Evolutionary conservation across 2,113 vertebrate species (phyloP).

Genomic region (Emydocephalus ijimae): DNA sequence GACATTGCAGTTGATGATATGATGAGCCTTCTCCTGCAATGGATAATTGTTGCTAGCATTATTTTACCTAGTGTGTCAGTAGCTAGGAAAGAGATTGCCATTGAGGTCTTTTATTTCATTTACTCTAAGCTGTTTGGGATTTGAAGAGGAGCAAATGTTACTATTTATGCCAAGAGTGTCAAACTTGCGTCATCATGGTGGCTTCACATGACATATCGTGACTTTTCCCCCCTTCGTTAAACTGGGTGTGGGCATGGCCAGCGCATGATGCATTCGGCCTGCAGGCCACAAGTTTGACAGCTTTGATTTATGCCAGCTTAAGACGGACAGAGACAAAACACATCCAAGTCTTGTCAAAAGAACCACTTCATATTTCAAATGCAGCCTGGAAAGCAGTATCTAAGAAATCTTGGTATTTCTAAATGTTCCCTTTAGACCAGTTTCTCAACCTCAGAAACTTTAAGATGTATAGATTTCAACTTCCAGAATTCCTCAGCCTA

Average conservation of each 20-base stretch:
- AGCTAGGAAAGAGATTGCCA: background rate
- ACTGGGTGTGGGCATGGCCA: no score
- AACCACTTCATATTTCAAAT: background rate
- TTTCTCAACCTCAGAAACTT: background rate
- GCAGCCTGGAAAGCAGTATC: background rate
- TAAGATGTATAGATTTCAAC: background rate
- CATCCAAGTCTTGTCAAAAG: background rate
- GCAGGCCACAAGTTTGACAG: no score
- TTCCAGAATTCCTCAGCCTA: background rate
- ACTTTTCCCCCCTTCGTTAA: no score
- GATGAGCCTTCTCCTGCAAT: background rate
- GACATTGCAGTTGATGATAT: background rate
- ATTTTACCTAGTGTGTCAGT: background rate
- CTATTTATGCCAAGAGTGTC: background rate
- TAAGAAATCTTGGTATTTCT: background rate
- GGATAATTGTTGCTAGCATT: background rate
- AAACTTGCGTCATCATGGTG: no score
- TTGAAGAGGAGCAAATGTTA: background rate
- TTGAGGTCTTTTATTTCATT: background rate
- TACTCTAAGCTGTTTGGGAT: background rate
- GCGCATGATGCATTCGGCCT: no score
- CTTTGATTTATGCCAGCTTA: background rate
- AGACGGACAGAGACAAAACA: background rate
- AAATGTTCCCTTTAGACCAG: background rate
- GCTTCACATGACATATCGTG: no score